Base-by-base conservation (phyloP, 2,888 invertebrate species). In the Brachypalpus laphriformis region DNA sequence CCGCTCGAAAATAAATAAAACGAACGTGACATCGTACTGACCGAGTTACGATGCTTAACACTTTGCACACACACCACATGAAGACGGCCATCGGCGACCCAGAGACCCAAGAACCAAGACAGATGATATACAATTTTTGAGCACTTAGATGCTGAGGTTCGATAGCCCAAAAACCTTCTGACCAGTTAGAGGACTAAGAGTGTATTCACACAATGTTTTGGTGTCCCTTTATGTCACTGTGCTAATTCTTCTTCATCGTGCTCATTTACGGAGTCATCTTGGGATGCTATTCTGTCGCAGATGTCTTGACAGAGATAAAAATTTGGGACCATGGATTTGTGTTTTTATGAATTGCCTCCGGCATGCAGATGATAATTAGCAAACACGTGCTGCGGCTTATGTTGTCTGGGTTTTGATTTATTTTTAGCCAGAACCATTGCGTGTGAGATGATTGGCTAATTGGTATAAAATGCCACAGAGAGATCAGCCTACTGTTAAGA, bases 91-190 rank as follows among this genome's bases (percentile, higher is more conserved):
- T 16, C 14, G 11, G 18, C 28, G 37, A 56, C 57, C 4, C 37
- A 18, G 34, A 31, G 31, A 31, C 25, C 18, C 9, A 14, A 31
- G 3, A 20, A 18, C 31, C 14, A 59, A 9, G 22, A 37, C 22
- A 47, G 40, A 45, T 47, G 31, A 40, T 45, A 54, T 28, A 63
- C 54, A 4, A 47, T 45, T 54, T 42, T 61, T 34, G n/a, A n/a
- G 18, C 51, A 70, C 8, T 34, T 42, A 71, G 75, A 81, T 74
- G 51, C 14, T 25, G 16, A 20, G 31, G 25, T 14, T 63, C 11
- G 82, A 82, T 82, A 76, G 72, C 71, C 72, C 57, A 72, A 77
- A 82, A 81, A 74, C 61, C 25, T 68, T 47, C 61, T 34, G 37
- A 47, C 54, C 34, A 40, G 20, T 20, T 16, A 34, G 51, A 22